Percentiles rank a stretch among this genome's conserved stretches.
phyloP scores from a whole-genome alignment of 2,797 vertebrate genomes.

The Poecilia gillii region DNA sequence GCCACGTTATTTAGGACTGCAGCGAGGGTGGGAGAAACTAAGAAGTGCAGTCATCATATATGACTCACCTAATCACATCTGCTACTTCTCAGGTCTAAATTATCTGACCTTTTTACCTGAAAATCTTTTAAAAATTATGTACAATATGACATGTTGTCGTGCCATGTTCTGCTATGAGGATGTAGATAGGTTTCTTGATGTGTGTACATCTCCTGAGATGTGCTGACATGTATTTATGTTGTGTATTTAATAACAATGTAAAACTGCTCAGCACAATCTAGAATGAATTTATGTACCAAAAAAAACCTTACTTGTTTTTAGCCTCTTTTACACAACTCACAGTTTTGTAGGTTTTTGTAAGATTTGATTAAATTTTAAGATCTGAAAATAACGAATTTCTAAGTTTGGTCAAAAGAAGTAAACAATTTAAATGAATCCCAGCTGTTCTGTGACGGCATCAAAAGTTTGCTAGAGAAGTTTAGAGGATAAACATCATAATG shows the following conservation, averaged over 20 bases:
- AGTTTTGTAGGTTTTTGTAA: background rate
- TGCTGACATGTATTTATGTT: background rate
- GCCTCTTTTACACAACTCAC: background rate
- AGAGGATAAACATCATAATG: background rate
- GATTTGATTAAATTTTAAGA: background rate
- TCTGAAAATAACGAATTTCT: background rate
- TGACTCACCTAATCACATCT: slow-evolving; percentile 54
- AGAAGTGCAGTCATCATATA: slow-evolving; percentile 28
- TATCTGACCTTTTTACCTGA: background rate
- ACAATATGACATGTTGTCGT: background rate
- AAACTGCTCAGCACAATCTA: background rate
- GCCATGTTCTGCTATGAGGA: background rate
- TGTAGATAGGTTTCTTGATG: background rate
- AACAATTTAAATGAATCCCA: background rate
- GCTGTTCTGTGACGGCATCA: background rate
- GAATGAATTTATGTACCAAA: background rate
- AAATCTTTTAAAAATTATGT: background rate
- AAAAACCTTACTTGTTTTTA: background rate
- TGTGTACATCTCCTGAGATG: background rate
- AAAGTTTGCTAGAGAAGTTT: background rate
- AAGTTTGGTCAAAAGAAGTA: background rate
- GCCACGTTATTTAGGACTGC: slow-evolving; percentile 45
- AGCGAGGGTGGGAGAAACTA: background rate
- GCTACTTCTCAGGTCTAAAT: slow-evolving; percentile 8
- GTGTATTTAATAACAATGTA: background rate